phyloP scores from a whole-genome alignment of 2,113 vertebrate species.

The Potamarius usumacintae region DNA sequence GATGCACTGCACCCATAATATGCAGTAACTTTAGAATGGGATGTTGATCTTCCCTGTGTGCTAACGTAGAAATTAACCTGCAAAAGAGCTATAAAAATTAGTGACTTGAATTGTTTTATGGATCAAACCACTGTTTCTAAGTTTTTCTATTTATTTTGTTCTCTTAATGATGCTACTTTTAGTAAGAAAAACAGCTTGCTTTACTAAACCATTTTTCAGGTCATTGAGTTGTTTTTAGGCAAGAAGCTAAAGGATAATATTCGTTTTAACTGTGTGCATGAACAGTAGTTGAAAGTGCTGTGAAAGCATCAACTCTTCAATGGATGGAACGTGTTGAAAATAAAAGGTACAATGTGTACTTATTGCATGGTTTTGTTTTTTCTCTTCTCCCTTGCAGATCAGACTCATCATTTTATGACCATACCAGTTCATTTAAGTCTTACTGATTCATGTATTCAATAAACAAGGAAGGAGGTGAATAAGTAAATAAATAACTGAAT shows the following conservation, averaged over 20 bases:
- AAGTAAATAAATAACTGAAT: not conserved
- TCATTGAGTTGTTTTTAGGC: not conserved
- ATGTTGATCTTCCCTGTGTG: slow-evolving; percentile 6
- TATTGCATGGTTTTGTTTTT: not conserved
- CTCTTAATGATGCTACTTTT: slow-evolving; percentile 39
- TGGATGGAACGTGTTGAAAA: slow-evolving; percentile 13
- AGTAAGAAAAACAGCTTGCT: slow-evolving; percentile 16
- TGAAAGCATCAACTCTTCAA: slow-evolving; percentile 22
- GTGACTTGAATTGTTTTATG: slow-evolving; percentile 72
- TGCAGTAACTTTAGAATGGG: slow-evolving; percentile 2
- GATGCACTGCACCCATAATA: slow-evolving; percentile 5
- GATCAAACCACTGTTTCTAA: slow-evolving; percentile 74
- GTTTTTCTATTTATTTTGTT: slow-evolving; percentile 71
- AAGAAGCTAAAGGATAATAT: not conserved
- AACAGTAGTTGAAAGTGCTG: slow-evolving; percentile 14
- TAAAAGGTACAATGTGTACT: slow-evolving; percentile 27
- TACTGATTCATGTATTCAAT: not conserved
- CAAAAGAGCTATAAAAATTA: slow-evolving; percentile 54
- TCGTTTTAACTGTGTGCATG: not conserved
- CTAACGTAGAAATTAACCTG: slow-evolving; percentile 2
- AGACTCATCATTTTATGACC: not conserved
- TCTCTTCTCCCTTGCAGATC: not conserved
- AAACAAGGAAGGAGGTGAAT: not conserved
- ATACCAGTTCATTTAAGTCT: slow-evolving; percentile 4
- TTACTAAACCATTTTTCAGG: not conserved